phyloP scores from a whole-genome alignment of 2,113 vertebrate species.

The Gadus macrocephalus region DNA sequence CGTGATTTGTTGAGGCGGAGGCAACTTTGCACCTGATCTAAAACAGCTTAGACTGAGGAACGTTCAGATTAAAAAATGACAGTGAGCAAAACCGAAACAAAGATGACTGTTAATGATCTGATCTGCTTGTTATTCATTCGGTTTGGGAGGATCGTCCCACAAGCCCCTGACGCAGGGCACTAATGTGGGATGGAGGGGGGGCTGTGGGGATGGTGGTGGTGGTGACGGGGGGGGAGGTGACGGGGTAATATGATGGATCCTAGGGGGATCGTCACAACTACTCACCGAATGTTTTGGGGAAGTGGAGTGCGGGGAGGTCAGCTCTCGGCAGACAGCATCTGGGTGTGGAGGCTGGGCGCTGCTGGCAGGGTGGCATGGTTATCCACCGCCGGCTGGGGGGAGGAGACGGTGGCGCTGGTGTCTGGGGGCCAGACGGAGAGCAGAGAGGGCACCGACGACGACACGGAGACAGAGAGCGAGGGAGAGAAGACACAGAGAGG shows the following conservation, averaged over 20 bases:
- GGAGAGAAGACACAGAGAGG: conserved; percentile 14
- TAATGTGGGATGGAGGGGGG: too few species aligned
- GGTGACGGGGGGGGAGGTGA: too few species aligned
- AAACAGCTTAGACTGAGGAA: too few species aligned
- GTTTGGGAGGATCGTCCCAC: too few species aligned
- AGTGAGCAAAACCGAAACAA: too few species aligned
- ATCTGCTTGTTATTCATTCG: too few species aligned
- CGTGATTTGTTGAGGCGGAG: too few species aligned
- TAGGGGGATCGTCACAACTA: conserved; percentile 26
- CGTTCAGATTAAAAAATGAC: too few species aligned
- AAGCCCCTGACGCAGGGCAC: too few species aligned
- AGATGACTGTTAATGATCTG: too few species aligned
- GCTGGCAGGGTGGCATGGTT: conserved; percentile 20
- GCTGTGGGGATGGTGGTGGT: too few species aligned
- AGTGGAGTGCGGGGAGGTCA: conserved; percentile 62
- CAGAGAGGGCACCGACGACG: neutral
- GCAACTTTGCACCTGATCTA: too few species aligned
- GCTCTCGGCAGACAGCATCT: conserved; percentile 58
- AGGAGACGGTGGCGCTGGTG: conserved; percentile 36
- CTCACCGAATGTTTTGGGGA: conserved; percentile 63
- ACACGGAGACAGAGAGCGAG: neutral
- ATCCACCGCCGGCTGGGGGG: conserved; percentile 45
- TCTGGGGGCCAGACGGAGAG: conserved; percentile 46
- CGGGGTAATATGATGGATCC: conserved; percentile 10
- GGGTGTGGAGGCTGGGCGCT: conserved; percentile 51